Percentiles rank a stretch among this genome's conserved stretches.
These are phyloP conservation scores for Brachionus paranguensis DNA, from an alignment of 1,140 invertebrate genomes.

Conservation along the genomic window DNA sequence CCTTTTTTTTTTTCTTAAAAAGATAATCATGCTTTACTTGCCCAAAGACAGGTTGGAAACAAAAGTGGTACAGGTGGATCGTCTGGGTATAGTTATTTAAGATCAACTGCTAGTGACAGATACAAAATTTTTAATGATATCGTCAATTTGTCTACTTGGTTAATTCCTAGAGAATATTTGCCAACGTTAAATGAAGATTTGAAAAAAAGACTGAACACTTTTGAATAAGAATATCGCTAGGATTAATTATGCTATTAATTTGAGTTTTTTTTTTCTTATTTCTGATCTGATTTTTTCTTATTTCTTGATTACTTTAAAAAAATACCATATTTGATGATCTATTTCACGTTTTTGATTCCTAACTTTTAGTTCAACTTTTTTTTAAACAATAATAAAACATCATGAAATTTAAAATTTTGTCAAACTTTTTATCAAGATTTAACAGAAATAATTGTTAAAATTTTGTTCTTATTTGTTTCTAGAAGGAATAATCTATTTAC, in stretches of 20 bases:
- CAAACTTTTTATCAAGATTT: no score
- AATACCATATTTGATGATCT: background rate
- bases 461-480: no score
- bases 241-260: background rate
- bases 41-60: constrained; percentile 97
- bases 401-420: no score
- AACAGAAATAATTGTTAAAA: no score
- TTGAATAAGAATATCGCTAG: background rate
- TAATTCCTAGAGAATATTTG: constrained; percentile 82
- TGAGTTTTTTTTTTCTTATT: constrained; percentile 4
- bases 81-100: constrained; percentile 92
- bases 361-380: background rate
- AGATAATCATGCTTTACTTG: constrained; percentile 98
- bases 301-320: background rate
- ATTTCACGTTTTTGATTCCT: background rate
- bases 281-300: background rate
- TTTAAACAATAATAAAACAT: background rate
- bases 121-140: constrained; percentile 97
- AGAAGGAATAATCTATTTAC: no score
- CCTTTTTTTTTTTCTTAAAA: constrained; percentile 43
- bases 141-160: constrained; percentile 91
- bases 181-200: constrained; percentile 74
- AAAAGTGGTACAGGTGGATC: constrained; percentile 93
- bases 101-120: constrained; percentile 89
- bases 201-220: constrained; percentile 51